A percentile compares a stretch with the other conserved stretches of the same genome.
phyloP scores from a whole-genome alignment of 2,888 invertebrate species.

The Standfussiana lucernea region DNA sequence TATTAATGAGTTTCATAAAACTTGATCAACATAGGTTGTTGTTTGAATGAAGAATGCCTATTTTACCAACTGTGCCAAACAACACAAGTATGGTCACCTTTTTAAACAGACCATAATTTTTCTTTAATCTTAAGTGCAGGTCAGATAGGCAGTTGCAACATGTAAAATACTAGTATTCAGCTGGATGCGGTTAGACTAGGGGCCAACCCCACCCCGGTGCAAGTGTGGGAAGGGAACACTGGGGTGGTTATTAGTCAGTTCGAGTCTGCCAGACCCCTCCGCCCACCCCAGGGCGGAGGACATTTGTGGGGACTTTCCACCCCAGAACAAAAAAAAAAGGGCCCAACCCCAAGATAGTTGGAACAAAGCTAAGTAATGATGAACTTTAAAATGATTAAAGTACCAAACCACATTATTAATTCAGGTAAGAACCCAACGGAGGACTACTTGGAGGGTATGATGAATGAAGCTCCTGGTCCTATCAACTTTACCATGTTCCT shows the following conservation, averaged over 20 bases:
- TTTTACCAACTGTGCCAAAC: neutral
- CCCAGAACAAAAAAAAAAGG: too few relatives aligned
- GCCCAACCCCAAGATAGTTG: neutral
- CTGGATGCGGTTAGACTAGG: neutral
- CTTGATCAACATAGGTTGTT: neutral
- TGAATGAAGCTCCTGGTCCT: slow-evolving; percentile 99
- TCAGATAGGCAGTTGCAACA: neutral
- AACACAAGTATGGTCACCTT: neutral
- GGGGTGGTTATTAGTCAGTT: too few relatives aligned
- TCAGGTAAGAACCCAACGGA: slow-evolving; percentile 98
- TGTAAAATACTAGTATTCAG: neutral
- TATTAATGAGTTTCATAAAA: slow-evolving; percentile 3
- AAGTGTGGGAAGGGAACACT: too few relatives aligned
- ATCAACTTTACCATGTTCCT: slow-evolving; percentile 99
- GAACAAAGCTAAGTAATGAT: neutral
- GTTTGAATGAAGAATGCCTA: neutral
- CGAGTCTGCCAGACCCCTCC: too few relatives aligned
- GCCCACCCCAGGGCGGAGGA: too few relatives aligned
- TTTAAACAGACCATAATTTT: neutral
- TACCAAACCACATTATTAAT: slow-evolving; percentile 12
- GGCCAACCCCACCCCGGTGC: too few relatives aligned
- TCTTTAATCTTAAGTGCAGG: neutral
- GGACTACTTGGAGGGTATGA: slow-evolving; percentile 99
- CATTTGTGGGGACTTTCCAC: too few relatives aligned
- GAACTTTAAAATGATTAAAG: neutral